Evolutionary conservation across 2,113 vertebrate species (phyloP).

Genomic region (Poeciliopsis occidentalis): DNA sequence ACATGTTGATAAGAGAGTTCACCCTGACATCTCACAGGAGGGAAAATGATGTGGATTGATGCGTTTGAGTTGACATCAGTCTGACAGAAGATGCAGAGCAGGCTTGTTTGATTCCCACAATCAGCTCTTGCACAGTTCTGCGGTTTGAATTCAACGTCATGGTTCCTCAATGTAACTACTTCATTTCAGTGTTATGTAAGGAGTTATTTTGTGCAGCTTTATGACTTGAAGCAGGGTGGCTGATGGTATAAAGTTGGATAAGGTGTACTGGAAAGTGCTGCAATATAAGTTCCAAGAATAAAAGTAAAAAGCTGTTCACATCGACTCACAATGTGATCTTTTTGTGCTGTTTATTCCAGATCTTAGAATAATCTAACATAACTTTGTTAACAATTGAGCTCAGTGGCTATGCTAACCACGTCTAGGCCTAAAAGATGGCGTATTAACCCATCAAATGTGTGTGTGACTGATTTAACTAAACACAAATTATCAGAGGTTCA

Average conservation of each 20-base stretch:
- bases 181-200: constrained; percentile 40
- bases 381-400: too few species aligned
- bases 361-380: too few species aligned
- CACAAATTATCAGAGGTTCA: too few species aligned
- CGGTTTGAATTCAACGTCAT: neutral
- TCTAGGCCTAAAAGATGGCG: too few species aligned
- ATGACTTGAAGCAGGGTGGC: constrained; percentile 8
- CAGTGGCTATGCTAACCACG: too few species aligned
- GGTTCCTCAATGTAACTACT: neutral
- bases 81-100: neutral
- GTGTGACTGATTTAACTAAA: too few species aligned
- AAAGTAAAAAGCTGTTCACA: too few species aligned
- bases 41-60: neutral
- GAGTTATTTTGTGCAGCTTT: constrained; percentile 31
- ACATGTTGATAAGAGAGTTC: constrained; percentile 6
- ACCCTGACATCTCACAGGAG: neutral
- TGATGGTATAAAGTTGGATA: constrained; percentile 34
- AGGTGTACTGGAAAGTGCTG: constrained; percentile 18
- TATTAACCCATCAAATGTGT: too few species aligned
- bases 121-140: too few species aligned
- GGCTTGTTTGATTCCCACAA: too few species aligned
- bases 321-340: too few species aligned
- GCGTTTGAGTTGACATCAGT: neutral
- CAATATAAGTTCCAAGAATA: neutral
- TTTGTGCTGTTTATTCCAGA: too few species aligned